Evolutionary conservation across 2,797 vertebrate genomes (phyloP), one percentile per base, ranked within the genome.

Genomic region (Masticophis lateralis): DNA sequence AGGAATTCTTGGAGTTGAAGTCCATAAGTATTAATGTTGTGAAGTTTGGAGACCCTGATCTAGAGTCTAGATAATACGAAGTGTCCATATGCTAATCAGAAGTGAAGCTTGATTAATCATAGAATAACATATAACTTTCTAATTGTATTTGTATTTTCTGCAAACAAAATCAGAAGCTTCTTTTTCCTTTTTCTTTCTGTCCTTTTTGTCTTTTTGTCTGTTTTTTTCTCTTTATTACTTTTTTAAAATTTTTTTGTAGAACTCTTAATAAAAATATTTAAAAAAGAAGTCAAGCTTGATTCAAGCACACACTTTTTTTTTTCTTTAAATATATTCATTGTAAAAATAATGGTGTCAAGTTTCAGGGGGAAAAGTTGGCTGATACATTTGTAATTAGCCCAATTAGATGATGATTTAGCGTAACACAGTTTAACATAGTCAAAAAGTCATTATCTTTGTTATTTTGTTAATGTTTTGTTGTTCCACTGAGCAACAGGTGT

Each of bases 261-360:
- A 74, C n/a, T 32, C 66, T 32, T 74, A 37, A 74, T 74, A 74
- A 74, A 69, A 32, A 18, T 61, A 61, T 61, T 61, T 1, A 0
- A 37, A 69, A 32, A n/a, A 69, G 6, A 18, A 83, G 74, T 47
- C 74, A 83, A 47, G 74, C 69, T 79, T 79, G 32, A 43, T 43
- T 79, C 69, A 43, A 69, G 12, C 69, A 4, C 69, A 43, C 20
- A 20, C 7, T 0, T 22, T 79, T 22, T 32, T 74, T 18, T 9
- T 9, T n/a, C 14, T 89, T 94, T 92, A 92, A 94, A 94, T 95
- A 94, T 86, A 94, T 83, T 95, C 0, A 9, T 92, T 96, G 61
- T 79, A 92, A 56, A 91, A 10, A 5, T 88, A 1, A 8, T n/a
- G 89, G 88, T 11, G 61, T 37, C 95, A 92, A 89, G 4, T 59